Conservation (phyloP, 2,113 vertebrate species). For the Neogobius melanostomus region DNA sequence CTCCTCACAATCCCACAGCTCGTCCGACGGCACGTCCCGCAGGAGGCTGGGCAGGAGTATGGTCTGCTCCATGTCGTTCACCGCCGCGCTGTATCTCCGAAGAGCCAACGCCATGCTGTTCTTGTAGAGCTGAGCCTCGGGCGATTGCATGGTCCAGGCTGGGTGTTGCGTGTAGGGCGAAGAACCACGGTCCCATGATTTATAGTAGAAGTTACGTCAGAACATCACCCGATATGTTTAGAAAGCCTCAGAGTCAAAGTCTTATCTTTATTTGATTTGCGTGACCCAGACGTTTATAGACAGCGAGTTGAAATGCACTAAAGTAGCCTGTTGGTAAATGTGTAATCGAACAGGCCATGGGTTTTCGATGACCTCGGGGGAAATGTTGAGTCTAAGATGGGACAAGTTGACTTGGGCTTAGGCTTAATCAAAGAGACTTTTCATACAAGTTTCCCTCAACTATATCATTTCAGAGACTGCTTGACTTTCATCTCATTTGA, state of each 20-base stretch:
- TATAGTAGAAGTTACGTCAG: slow-evolving; percentile 45
- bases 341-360: slow-evolving; percentile 21
- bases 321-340: slow-evolving; percentile 25
- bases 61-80: slow-evolving; percentile 87
- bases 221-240: slow-evolving; percentile 47
- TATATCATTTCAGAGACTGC: too few species aligned
- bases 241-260: slow-evolving; percentile 44
- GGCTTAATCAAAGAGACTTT: background rate
- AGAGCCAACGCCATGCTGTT: slow-evolving; percentile 69
- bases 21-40: slow-evolving; percentile 74
- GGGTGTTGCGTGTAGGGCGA: slow-evolving; percentile 50
- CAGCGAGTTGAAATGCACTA: slow-evolving; percentile 1
- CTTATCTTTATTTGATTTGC: slow-evolving; percentile 69
- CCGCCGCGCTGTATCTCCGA: slow-evolving; percentile 77
- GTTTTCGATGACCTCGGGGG: slow-evolving; percentile 1
- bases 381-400: background rate
- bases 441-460: too few species aligned
- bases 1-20: slow-evolving; percentile 15
- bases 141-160: slow-evolving; percentile 67
- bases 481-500: too few species aligned
- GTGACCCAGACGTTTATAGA: slow-evolving; percentile 35
- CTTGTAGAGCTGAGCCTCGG: slow-evolving; percentile 37
- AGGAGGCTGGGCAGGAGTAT: slow-evolving; percentile 90
- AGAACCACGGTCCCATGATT: slow-evolving; percentile 32
- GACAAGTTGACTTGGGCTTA: background rate